Evolutionary conservation across 2,797 vertebrate genomes (phyloP), one percentile per base, ranked within the genome.

Genomic region (Mastacembelus armatus): DNA sequence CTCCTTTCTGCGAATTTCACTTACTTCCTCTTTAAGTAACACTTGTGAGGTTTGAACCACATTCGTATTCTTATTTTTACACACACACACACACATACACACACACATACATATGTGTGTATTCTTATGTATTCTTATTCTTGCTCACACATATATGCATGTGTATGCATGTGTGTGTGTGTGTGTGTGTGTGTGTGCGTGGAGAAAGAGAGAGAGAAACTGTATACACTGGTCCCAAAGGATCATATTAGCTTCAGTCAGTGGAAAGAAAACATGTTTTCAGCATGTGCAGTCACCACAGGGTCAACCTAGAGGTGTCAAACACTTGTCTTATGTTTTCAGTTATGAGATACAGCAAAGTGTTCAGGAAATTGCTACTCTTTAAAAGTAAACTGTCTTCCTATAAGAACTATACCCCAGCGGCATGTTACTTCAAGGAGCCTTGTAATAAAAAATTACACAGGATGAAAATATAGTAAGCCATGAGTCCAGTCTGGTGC

Each of bases 1-100:
- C 22, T 14, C 3, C 11, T 42, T 49, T 42, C 14, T 5, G 30
- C 27, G 18, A 11, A 22, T 49, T 50, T 36, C 2, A 1, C 38
- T 11, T 14, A 64, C 49, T 71, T 87, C 59, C 60, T 66, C 42
- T 62, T 21, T 11, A 7, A 33, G 19, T 9, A 4, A 10, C 33
- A 38, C 15, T 60, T 30, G 1, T 21, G 7, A 15, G 9, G 33
- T 24, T 54, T 26, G 18, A 61, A 64, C 4, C 45, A 3, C 11
- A 64, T 29, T 7, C 15, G 33, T 43, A 36, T 5, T 1, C 30
- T 24, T 15, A 7, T 16, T 19, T 16, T 27, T 10, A 44, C 21
- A 24, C n/a, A 4, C 26, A 11, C 35, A 35, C 2, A 35, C 14
- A n/a, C n/a, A n/a, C n/a, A n/a, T n/a, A n/a, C n/a, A n/a, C n/a